Percentiles rank a stretch among this genome's conserved stretches.
Conservation (phyloP, 2,113 vertebrate species). For the Lontra canadensis region DNA sequence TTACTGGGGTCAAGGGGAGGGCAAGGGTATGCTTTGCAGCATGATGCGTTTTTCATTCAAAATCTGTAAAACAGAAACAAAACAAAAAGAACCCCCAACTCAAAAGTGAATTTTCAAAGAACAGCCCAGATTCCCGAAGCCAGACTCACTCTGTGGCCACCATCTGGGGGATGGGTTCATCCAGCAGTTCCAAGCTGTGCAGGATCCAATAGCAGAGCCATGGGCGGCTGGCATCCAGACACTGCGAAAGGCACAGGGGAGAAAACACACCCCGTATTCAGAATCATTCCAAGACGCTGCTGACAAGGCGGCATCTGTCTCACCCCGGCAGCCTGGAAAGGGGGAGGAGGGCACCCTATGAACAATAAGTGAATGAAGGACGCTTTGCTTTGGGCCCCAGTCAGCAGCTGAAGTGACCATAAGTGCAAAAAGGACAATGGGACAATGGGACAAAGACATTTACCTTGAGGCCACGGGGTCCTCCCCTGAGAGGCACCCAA, state of each 20-base stretch:
- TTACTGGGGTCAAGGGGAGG: constrained; percentile 50
- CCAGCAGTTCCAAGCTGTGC: constrained; percentile 96
- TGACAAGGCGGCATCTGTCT: constrained; percentile 52
- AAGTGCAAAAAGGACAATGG: not conserved
- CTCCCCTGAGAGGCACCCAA: not conserved
- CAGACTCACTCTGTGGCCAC: constrained; percentile 93
- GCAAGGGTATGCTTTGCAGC: constrained; percentile 21
- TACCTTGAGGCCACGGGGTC: not conserved
- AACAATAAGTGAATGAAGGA: constrained; percentile 13
- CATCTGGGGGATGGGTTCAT: constrained; percentile 90
- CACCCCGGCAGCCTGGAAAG: not conserved
- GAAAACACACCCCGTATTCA: constrained; percentile 66
- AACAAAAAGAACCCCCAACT: not conserved
- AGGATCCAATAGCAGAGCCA: constrained; percentile 99
- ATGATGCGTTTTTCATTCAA: constrained; percentile 16
- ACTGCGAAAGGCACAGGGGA: constrained; percentile 82
- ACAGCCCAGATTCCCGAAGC: not conserved
- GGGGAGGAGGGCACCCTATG: not conserved
- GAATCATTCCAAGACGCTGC: not conserved
- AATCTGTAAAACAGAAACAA: constrained; percentile 16
- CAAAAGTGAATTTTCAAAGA: not conserved
- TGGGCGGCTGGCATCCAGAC: constrained; percentile 97
- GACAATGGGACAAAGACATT: not conserved
- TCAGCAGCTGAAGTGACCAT: not conserved
- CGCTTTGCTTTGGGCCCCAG: not conserved